These are phyloP conservation scores for Limnephilus marmoratus DNA, from an alignment of 2,888 invertebrate genomes.

Conservation along the genomic window DNA sequence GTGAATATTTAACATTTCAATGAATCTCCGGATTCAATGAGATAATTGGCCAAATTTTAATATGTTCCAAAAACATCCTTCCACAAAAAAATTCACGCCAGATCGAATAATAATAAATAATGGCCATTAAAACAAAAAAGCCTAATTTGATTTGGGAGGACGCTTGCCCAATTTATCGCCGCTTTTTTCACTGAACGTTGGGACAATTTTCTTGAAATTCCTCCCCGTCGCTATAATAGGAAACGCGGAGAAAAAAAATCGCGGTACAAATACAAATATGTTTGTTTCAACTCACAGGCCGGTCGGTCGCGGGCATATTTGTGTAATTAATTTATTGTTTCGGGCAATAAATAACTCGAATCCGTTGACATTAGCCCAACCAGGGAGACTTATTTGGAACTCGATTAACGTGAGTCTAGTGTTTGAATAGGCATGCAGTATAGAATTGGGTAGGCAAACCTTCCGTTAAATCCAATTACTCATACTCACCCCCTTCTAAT, in stretches of 20 bases:
- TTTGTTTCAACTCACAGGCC: background rate
- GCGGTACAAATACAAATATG: background rate
- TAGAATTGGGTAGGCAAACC: background rate
- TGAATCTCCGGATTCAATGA: too few relatives aligned
- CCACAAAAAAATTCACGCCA: background rate
- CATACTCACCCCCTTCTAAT: background rate
- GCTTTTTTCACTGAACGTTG: background rate
- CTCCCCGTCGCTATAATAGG: background rate
- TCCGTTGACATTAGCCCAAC: background rate
- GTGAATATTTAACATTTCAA: too few relatives aligned
- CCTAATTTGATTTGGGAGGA: background rate
- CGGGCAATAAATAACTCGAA: conserved; percentile 59
- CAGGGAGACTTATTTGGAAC: background rate
- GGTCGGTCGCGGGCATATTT: conserved; percentile 56
- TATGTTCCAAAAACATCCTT: background rate
- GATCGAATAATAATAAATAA: background rate
- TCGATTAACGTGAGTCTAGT: background rate
- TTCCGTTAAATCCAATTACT: background rate
- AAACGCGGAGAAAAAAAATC: background rate
- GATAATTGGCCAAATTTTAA: background rate
- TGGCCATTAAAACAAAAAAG: background rate
- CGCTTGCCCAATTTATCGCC: background rate
- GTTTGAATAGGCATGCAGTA: background rate
- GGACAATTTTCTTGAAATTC: conserved; percentile 11
- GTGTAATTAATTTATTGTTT: conserved; percentile 62